Evolutionary conservation across 2,888 invertebrate genomes (phyloP), one percentile per base, ranked within the genome.

Genomic region (Trissonchulus latispiculum): DNA sequence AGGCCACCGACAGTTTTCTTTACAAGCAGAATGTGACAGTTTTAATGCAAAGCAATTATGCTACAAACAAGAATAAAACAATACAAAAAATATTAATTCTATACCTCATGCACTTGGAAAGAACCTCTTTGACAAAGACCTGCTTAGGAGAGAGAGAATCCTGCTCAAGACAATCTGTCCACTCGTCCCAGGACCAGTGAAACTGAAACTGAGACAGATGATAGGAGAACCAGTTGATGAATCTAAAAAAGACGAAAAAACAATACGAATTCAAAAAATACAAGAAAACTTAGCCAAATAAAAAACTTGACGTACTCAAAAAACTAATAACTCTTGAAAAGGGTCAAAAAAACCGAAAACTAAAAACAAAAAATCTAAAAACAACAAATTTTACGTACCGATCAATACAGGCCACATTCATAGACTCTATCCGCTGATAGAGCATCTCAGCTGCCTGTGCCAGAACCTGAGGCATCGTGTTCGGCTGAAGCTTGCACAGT

Each of bases 161-260:
- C 70, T 76, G 79, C 72, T 81, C 77, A 18, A 83, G 76, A 76
- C 83, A 84, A 36, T 83, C 83, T 8, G 78, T 77, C 86, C 86
- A 86, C 75, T 86, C 86, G 31, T 83, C 83, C 99, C 99, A 99
- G 1, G 93, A 93, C 97, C 97, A 99, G 72, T 95, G 90, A 84
- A 95, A 99, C 84, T 99, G 96, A 84, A 99, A 99, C 86, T 99
- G 99, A 84, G 96, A 96, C 84, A 99, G 87, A 85, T 99, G 97
- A 84, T 97, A 97, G 0, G 93, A 89, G 85, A 99, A 99, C 99
- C 99, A 99, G 83, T 90, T 90, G 33, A 91, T 92, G 84, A 99
- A 95, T 80, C 96, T 90, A 84, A 23, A 85, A 85, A 61, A 66
- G 73, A 68, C 36, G 48, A 69, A 69, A 69, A 8, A 15, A 15